A percentile compares a stretch with the other conserved stretches of the same genome.
Evolutionary conservation across 2,113 vertebrate genomes (phyloP).

Genomic region (Osmerus mordax): DNA sequence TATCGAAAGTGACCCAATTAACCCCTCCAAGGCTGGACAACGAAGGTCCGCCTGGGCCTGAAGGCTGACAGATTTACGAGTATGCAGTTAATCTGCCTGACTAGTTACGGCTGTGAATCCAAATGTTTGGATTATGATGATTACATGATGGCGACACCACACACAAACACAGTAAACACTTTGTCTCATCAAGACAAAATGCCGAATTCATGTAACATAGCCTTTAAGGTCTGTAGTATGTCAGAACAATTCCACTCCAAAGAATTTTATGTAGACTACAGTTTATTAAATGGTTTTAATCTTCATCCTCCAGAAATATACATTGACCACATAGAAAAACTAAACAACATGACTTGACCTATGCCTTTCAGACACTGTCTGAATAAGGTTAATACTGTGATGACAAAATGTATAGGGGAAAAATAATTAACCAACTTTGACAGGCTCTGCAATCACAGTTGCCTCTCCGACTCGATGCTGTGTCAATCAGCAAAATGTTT

Average conservation of each 20-base stretch:
- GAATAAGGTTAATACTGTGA: no score
- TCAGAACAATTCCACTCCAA: no score
- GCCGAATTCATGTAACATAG: no score
- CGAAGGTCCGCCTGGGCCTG: constrained; percentile 33
- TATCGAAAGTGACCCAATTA: constrained; percentile 67
- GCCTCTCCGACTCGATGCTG: constrained; percentile 69
- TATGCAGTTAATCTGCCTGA: constrained; percentile 49
- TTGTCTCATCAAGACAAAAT: background rate
- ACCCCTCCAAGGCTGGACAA: constrained; percentile 51
- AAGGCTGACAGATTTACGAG: constrained; percentile 57
- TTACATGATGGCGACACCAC: constrained; percentile 23
- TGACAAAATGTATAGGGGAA: constrained; percentile 46
- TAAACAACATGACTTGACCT: no score
- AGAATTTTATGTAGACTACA: no score
- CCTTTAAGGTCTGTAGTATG: no score
- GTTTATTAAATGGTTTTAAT: no score
- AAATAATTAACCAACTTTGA: constrained; percentile 71
- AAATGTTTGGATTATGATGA: constrained; percentile 39
- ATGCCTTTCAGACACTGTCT: no score
- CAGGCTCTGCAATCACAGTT: constrained; percentile 71
- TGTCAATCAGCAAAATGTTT: constrained; percentile 75
- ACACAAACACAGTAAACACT: background rate
- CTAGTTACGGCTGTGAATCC: constrained; percentile 43
- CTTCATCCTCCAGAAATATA: no score
- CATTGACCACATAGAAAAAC: no score